phyloP scores from a whole-genome alignment of 2,113 vertebrate species.

The Lampris megalopsis region DNA sequence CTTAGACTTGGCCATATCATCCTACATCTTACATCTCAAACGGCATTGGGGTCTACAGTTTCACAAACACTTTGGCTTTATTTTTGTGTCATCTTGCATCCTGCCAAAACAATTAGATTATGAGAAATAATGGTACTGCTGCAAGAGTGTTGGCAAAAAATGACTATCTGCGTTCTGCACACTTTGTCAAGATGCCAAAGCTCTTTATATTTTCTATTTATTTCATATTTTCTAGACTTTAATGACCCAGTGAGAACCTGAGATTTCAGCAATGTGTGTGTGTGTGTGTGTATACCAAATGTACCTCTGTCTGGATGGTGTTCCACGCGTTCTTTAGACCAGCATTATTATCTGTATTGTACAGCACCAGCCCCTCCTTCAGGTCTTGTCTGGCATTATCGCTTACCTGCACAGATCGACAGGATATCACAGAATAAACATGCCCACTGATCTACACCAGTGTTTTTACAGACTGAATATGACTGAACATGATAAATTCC shows the following conservation, averaged over 20 bases:
- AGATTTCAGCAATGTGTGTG: background rate
- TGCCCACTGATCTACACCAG: background rate
- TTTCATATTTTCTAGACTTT: background rate
- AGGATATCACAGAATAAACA: conserved; percentile 1
- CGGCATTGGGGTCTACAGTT: no score
- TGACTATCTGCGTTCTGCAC: no score
- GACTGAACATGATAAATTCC: conserved; percentile 2
- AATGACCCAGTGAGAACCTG: background rate
- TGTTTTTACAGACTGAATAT: background rate
- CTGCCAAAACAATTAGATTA: no score
- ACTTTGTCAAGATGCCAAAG: no score
- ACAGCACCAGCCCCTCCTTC: conserved; percentile 92
- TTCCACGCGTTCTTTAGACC: conserved; percentile 96
- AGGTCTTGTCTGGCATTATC: conserved; percentile 92
- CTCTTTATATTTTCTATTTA: no score
- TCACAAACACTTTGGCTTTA: no score
- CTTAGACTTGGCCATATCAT: no score
- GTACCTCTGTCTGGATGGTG: conserved; percentile 95
- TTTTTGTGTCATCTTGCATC: no score
- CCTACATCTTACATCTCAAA: no score
- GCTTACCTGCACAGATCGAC: conserved; percentile 84
- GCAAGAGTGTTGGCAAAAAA: no score
- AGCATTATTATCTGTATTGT: conserved; percentile 92
- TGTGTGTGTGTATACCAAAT: background rate
- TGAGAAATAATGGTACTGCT: no score